Base-by-base conservation (phyloP, 1,140 invertebrate genomes). In the Tetragnatha versicolor region DNA sequence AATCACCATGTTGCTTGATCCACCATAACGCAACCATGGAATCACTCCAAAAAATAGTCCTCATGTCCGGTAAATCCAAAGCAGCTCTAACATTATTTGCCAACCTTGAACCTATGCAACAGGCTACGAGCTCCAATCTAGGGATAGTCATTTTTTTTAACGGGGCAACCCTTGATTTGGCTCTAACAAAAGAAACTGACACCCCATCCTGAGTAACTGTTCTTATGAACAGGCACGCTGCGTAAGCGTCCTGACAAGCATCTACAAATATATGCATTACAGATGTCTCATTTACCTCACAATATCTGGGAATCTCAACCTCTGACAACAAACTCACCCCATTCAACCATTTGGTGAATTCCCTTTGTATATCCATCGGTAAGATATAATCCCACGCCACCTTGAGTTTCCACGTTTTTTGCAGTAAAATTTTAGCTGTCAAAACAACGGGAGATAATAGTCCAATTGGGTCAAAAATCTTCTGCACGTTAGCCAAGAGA, bases 201-300 rank as follows among this genome's bases (percentile, higher is more conserved):
- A 51, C 17, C 6, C 47, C 47, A n/a, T 14, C 17, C 22, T 51
- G 17, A 7, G 47, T 51, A 7, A 9, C 17, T 51, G 5, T 7
- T 20, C 17, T 51, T n/a, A n/a, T n/a, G n/a, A 51, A 68, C 20
- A 20, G 33, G n/a, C 12, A 37, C 0, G 51, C 31, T 1, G 53
- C 53, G 29, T 47, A 60, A 2, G 53, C 51, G 2, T 25, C 29
- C 22, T 58, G 25, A 60, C 10, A 27, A 7, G 35, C 69, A 73
- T 73, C 69, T 35, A 42, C 51, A 42, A 45, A 73, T 29, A 73
- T 17, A 33, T 60, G 53, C 12, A 60, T n/a, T n/a, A n/a, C n/a
- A 12, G 53, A 37, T 12, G n/a, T 63, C 5, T 61, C n/a, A 20
- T 45, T 31, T 25, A 22, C 14, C 29, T 14, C 14, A 10, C n/a